Conservation (phyloP, 2,113 vertebrate species). For the Myotis brandtii region DNA sequence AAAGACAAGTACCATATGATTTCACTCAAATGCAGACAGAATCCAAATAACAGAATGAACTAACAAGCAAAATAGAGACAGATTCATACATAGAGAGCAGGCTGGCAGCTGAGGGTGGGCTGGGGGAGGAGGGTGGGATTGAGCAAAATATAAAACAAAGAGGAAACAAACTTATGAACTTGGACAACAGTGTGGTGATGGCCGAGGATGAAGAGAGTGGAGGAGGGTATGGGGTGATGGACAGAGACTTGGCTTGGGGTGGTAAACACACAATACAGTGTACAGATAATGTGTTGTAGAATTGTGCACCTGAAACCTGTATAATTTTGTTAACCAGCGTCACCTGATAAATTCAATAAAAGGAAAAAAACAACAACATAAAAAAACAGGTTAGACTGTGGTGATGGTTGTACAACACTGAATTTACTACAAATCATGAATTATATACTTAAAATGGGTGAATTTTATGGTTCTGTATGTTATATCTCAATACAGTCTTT, state of each 20-base stretch:
- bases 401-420: background rate
- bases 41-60: background rate
- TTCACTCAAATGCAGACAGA: background rate
- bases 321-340: background rate
- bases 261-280: background rate
- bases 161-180: background rate
- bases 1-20: background rate
- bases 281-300: background rate
- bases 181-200: background rate
- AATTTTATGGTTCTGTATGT: conserved; percentile 33
- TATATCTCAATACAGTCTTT: background rate
- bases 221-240: background rate
- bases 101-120: background rate
- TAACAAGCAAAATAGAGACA: background rate
- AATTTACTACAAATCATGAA: conserved; percentile 24
- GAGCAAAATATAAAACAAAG: background rate
- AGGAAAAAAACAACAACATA: background rate
- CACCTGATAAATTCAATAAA: background rate
- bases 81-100: background rate
- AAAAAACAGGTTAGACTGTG: background rate
- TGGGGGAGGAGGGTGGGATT: background rate
- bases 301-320: background rate
- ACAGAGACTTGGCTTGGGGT: background rate
- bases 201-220: background rate
- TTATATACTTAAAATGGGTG: background rate